Evolutionary conservation across 2,888 invertebrate species (phyloP).

Genomic region (Plemyria rubiginata): DNA sequence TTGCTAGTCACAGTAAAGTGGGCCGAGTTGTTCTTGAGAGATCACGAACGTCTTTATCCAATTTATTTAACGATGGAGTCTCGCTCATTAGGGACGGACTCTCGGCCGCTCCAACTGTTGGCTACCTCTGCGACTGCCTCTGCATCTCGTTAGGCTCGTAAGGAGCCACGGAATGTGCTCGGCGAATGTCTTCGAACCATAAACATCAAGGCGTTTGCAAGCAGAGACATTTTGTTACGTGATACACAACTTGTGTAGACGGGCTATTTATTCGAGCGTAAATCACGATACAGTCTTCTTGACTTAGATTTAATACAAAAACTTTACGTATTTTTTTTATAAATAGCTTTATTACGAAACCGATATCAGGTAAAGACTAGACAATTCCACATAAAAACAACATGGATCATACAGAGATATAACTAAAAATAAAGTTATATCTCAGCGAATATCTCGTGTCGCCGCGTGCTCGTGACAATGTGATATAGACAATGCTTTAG

Average conservation of each 20-base stretch:
- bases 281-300: slow-evolving; percentile 13
- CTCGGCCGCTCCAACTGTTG: slow-evolving; percentile 65
- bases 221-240: slow-evolving; percentile 35
- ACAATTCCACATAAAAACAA: slow-evolving; percentile 37
- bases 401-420: slow-evolving; percentile 66
- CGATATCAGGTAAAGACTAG: slow-evolving; percentile 19
- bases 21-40: slow-evolving; percentile 82
- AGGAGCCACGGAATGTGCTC: slow-evolving; percentile 47
- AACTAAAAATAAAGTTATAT: slow-evolving; percentile 78
- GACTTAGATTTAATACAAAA: slow-evolving; percentile 14
- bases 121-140: slow-evolving; percentile 52
- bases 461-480: slow-evolving; percentile 81
- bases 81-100: slow-evolving; percentile 74
- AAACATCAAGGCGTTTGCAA: slow-evolving; percentile 47
- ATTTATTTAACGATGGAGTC: slow-evolving; percentile 83
- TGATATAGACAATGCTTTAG: slow-evolving; percentile 81
- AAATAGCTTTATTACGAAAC: not conserved
- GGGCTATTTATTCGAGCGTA: slow-evolving; percentile 33
- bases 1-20: slow-evolving; percentile 81
- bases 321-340: not conserved
- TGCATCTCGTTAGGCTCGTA: slow-evolving; percentile 40
- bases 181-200: slow-evolving; percentile 50
- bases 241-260: slow-evolving; percentile 30
- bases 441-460: slow-evolving; percentile 77
- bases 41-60: slow-evolving; percentile 84